Evolutionary conservation across 1,140 invertebrate species (phyloP).

Genomic region (Drosophila jambulina): DNA sequence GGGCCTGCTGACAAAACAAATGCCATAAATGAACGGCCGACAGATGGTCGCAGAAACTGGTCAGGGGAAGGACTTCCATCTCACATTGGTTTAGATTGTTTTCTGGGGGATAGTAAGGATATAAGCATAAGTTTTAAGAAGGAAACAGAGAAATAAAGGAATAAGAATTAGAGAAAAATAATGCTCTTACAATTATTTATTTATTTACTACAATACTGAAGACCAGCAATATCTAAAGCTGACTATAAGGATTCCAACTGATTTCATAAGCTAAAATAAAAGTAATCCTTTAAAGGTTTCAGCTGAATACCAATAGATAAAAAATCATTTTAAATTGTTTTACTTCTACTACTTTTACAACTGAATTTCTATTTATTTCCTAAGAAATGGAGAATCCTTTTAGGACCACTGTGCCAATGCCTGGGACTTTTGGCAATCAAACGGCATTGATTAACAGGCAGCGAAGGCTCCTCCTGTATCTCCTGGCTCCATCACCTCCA

Average conservation of each 20-base stretch:
- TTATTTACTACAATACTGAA: neutral
- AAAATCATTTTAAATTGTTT: neutral
- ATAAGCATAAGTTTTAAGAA: neutral
- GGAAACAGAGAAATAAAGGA: neutral
- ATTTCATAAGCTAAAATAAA: neutral
- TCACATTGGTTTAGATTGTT: slow-evolving; percentile 17
- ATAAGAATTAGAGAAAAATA: neutral
- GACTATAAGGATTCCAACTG: neutral
- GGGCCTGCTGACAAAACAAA: slow-evolving; percentile 76
- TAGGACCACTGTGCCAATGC: slow-evolving; percentile 32
- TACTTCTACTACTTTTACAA: too few species aligned
- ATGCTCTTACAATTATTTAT: neutral
- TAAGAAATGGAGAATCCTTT: neutral
- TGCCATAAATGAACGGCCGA: slow-evolving; percentile 74
- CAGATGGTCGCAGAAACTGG: slow-evolving; percentile 63
- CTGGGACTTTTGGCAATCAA: slow-evolving; percentile 64
- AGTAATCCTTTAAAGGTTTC: neutral
- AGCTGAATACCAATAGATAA: too few species aligned
- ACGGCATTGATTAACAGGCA: slow-evolving; percentile 76
- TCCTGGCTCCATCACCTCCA: neutral
- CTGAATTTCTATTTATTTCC: neutral
- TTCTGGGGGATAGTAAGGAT: neutral
- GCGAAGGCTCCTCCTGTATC: slow-evolving; percentile 9
- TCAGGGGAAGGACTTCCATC: slow-evolving; percentile 14
- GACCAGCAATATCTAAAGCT: neutral